phyloP scores from a whole-genome alignment of 1,140 invertebrate genomes.

The Drosophila varians region DNA sequence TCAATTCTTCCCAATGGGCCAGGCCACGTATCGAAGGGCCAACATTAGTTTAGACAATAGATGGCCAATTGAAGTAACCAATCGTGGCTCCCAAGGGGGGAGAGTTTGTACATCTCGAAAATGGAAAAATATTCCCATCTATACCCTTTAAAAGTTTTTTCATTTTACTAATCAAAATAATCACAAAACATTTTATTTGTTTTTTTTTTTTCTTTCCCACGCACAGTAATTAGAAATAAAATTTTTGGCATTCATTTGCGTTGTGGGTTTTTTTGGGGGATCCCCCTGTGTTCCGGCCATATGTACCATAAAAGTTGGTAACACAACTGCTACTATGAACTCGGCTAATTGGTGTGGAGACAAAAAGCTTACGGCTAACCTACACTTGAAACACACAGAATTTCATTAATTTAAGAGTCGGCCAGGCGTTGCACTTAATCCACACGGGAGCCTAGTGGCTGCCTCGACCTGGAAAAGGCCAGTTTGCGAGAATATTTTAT shows the following conservation, averaged over 20 bases:
- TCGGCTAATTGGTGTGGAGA: slow-evolving; percentile 38
- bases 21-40: slow-evolving; percentile 12
- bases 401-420: slow-evolving; percentile 44
- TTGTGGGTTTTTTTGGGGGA: not conserved
- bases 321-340: slow-evolving; percentile 5
- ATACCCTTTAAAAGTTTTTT: not conserved
- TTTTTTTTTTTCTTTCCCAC: no score
- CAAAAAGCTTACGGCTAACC: slow-evolving; percentile 41
- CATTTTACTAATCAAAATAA: not conserved
- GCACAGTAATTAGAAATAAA: not conserved
- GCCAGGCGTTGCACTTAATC: slow-evolving; percentile 38
- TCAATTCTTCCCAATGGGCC: slow-evolving; percentile 11
- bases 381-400: slow-evolving; percentile 37
- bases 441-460: slow-evolving; percentile 3
- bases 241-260: slow-evolving; percentile 13
- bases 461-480: not conserved
- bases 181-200: no score
- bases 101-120: not conserved
- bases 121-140: not conserved
- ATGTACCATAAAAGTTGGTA: not conserved
- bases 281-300: not conserved
- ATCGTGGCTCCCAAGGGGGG: not conserved
- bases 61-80: slow-evolving; percentile 29
- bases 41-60: slow-evolving; percentile 35
- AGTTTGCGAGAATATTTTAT: slow-evolving; percentile 35